Evolutionary conservation across 2,113 vertebrate genomes (phyloP), one percentile per base, ranked within the genome.

Genomic region (Rhinopithecus roxellana): DNA sequence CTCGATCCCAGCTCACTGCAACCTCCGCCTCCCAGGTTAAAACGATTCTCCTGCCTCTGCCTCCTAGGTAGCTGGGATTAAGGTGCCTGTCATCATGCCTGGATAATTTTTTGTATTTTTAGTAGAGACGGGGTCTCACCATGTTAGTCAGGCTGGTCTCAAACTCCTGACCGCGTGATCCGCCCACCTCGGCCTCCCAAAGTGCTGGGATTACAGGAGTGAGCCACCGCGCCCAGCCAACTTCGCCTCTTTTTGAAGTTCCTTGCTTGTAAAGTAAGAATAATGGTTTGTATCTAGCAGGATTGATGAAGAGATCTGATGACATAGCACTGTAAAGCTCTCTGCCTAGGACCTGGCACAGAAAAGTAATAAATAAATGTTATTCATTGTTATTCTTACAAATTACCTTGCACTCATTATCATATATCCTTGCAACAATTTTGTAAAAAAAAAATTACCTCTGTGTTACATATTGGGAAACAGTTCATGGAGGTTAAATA

Each of bases 371-470:
- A 67, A 89, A 67, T 89, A 87, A 83, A 32, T 74, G 50, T 32
- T 92, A 50, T 43, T 80, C 61, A 25, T 80, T 89, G 92, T 45
- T 72, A 43, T 74, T 81, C 74, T 77, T 69, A 84, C 13, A 93
- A 95, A 85, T 80, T 92, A 78, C 48, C 88, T 92, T 38, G 30
- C 67, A 90, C 7, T 72, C 45, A 75, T 35, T 70, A 80, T 61
- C 52, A 77, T 55, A 59, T 23, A 50, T 20, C 90, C 77, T 72
- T 72, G 84, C 25, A 74, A 95, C 64, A 92, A 61, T 67, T 72
- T 90, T 74, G 23, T 94, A 88, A 92, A 96, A 96, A 96, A 88
- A 70, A 45, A 57, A 59, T 38, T 75, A 80, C 55, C 55, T 83
- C 75, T 25, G 2, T 38, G 22, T 82, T 83, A 81, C 43, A 61